Evolutionary conservation across 64 coral and sea anemone genomes (phyloP).

Genomic region (Acropora yongei): DNA sequence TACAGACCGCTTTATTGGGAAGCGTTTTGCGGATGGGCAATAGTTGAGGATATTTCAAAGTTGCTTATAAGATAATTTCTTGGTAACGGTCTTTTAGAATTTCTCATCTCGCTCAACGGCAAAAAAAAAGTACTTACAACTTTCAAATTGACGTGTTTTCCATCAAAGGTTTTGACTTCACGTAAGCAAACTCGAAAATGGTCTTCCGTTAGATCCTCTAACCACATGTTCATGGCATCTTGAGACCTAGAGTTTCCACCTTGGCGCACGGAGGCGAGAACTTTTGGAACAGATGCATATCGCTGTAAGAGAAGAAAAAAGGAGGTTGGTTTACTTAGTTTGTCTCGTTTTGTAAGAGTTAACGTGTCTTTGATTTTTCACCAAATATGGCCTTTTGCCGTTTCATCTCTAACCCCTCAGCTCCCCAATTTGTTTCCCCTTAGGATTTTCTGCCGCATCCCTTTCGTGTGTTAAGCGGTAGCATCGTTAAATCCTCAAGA

Average conservation of each 20-base stretch:
- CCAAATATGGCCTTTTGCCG: too few relatives aligned
- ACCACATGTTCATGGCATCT: constrained; percentile 38
- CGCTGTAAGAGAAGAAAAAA: background rate
- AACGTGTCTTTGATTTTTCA: too few relatives aligned
- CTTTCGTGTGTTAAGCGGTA: too few relatives aligned
- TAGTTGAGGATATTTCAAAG: too few relatives aligned
- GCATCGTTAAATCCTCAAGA: too few relatives aligned
- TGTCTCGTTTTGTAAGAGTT: background rate
- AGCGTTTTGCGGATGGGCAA: too few relatives aligned
- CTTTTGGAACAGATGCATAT: constrained; percentile 44
- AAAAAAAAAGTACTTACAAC: background rate
- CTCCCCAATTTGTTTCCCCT: too few relatives aligned
- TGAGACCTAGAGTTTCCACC: constrained; percentile 13
- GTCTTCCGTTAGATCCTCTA: background rate
- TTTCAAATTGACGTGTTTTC: constrained; percentile 29
- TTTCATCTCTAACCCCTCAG: too few relatives aligned
- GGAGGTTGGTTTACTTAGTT: background rate
- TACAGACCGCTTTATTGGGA: too few relatives aligned
- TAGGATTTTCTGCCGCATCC: too few relatives aligned
- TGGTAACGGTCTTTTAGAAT: background rate
- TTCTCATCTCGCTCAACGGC: background rate
- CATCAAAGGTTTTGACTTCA: constrained; percentile 43
- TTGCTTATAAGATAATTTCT: background rate
- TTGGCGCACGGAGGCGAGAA: constrained; percentile 50
- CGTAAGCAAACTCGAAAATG: constrained; percentile 1